These are phyloP conservation scores for Copidosoma floridanum DNA, from an alignment of 1,140 invertebrate genomes.

Conservation along the genomic window DNA sequence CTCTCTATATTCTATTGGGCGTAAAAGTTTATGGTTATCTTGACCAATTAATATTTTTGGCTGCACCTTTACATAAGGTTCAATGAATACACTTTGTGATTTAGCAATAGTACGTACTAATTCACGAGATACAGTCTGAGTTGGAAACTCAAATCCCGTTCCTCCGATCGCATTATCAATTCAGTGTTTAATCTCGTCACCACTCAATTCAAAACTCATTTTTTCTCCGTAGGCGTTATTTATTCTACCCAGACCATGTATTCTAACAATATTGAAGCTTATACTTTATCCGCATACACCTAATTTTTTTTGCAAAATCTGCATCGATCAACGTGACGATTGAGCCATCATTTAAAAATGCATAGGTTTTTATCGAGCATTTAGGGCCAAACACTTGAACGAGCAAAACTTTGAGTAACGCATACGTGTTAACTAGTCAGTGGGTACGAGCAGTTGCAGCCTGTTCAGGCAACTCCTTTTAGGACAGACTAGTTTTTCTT, in stretches of 20 bases:
- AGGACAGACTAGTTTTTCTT: too few relatives aligned
- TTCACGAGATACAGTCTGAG: background rate
- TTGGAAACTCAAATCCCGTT: background rate
- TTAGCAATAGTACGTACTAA: background rate
- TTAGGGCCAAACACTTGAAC: too few relatives aligned
- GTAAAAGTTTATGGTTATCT: slow-evolving; percentile 21
- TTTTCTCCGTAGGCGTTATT: too few relatives aligned
- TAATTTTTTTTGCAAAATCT: background rate
- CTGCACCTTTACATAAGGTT: background rate
- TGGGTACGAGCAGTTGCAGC: too few relatives aligned
- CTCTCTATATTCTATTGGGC: background rate
- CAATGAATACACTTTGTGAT: background rate
- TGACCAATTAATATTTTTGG: slow-evolving; percentile 29
- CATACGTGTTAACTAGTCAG: too few relatives aligned
- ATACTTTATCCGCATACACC: background rate
- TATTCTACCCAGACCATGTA: too few relatives aligned
- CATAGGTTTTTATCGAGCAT: background rate
- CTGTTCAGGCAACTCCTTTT: too few relatives aligned
- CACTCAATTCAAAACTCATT: background rate
- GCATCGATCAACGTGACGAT: slow-evolving; percentile 11
- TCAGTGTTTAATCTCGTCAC: background rate
- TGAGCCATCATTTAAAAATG: slow-evolving; percentile 22
- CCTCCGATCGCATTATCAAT: background rate
- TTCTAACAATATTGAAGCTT: too few relatives aligned
- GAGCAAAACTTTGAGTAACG: too few relatives aligned